These are phyloP conservation scores for Eupithecia inturbata DNA, from an alignment of 2,888 invertebrate species.

Conservation along the genomic window DNA sequence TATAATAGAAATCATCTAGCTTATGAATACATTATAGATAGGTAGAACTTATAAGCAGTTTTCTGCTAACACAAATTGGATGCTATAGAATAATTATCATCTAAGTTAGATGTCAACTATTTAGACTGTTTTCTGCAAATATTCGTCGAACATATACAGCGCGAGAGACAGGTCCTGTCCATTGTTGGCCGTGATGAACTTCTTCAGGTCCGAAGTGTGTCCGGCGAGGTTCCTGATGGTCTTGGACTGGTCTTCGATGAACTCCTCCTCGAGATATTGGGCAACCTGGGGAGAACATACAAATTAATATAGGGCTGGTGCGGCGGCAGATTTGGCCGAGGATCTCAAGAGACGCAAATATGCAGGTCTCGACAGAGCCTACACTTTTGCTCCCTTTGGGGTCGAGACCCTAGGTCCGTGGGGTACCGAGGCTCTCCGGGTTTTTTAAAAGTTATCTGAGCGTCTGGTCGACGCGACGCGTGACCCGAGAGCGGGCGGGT, in stretches of 20 bases:
- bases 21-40: too few species aligned
- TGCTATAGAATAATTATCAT: not conserved
- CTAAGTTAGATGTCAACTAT: slow-evolving; percentile 33
- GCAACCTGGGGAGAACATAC: slow-evolving; percentile 76
- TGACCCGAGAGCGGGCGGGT: too few species aligned
- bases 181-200: slow-evolving; percentile 82
- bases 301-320: too few species aligned
- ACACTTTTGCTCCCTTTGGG: too few species aligned
- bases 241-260: slow-evolving; percentile 87
- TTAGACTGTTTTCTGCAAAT: slow-evolving; percentile 69
- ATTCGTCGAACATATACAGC: slow-evolving; percentile 91
- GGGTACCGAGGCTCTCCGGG: too few species aligned
- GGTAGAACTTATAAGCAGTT: not conserved
- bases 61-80: not conserved
- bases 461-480: too few species aligned
- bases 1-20: not conserved
- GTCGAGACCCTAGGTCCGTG: too few species aligned
- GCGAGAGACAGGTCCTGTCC: slow-evolving; percentile 86
- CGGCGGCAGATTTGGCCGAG: too few species aligned
- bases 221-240: slow-evolving; percentile 89
- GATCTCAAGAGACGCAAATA: too few species aligned
- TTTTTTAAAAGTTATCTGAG: too few species aligned
- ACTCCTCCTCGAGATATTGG: slow-evolving; percentile 90
- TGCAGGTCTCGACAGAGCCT: too few species aligned
- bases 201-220: slow-evolving; percentile 88